A percentile compares a stretch with the other conserved stretches of the same genome.
Conservation (phyloP, 2,888 invertebrate genomes). For the Mythimna vitellina region DNA sequence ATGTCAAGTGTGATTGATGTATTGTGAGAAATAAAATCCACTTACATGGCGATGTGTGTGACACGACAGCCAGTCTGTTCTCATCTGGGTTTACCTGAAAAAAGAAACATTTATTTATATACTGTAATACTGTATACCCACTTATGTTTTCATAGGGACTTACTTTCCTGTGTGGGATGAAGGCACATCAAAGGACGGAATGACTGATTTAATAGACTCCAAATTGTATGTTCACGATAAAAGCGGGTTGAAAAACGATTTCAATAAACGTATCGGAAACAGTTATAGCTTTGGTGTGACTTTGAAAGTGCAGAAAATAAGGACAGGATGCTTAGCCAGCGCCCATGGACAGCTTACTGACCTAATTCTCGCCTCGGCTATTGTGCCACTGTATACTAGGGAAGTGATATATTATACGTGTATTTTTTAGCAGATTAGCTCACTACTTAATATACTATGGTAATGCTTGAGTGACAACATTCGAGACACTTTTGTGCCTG, state of each 20-base stretch:
- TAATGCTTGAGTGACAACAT: neutral
- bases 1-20: constrained; percentile 77
- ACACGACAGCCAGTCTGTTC: constrained; percentile 83
- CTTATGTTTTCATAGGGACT: constrained; percentile 49
- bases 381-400: constrained; percentile 19
- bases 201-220: constrained; percentile 38
- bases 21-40: constrained; percentile 69
- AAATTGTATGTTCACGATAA: constrained; percentile 45
- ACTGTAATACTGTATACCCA: constrained; percentile 50
- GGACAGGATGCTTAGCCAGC: constrained; percentile 29
- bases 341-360: constrained; percentile 27
- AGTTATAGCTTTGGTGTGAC: constrained; percentile 22
- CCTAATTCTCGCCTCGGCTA: constrained; percentile 42
- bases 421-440: constrained; percentile 7
- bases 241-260: constrained; percentile 22
- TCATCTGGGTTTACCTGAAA: constrained; percentile 87
- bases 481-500: neutral
- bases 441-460: neutral
- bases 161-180: constrained; percentile 30
- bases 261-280: constrained; percentile 26
- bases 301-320: constrained; percentile 35
- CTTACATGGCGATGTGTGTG: constrained; percentile 87
- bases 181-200: constrained; percentile 48
- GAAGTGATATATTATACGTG: constrained; percentile 17
- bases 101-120: constrained; percentile 59